A percentile compares a stretch with the other conserved stretches of the same genome.
These are phyloP conservation scores for Pseudopodoces humilis DNA, from an alignment of 2,113 vertebrate species.

Conservation along the genomic window DNA sequence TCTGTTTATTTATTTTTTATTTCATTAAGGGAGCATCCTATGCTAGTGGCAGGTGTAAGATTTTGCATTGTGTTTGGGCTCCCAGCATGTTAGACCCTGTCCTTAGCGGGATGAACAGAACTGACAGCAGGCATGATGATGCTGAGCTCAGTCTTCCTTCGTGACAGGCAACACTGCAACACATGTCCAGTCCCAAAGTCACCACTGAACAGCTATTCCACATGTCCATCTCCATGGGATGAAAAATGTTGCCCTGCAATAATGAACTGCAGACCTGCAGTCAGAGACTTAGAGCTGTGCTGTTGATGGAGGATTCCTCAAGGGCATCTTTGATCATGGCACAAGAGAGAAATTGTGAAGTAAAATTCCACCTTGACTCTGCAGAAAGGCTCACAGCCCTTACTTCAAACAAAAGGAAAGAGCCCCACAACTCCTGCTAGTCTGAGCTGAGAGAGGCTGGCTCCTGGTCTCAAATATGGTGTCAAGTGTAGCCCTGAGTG, in stretches of 20 bases:
- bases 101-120: neutral
- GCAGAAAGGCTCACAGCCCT: neutral
- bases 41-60: accelerated
- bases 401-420: neutral
- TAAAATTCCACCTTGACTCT: neutral
- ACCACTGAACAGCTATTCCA: neutral
- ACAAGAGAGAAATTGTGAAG: accelerated
- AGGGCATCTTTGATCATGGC: neutral
- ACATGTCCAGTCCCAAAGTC: neutral
- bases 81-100: neutral
- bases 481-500: neutral
- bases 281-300: neutral
- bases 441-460: neutral
- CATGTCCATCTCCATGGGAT: neutral
- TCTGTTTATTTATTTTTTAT: neutral
- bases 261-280: neutral
- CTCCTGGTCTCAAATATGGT: neutral
- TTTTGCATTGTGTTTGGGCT: neutral
- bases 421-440: neutral
- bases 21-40: neutral
- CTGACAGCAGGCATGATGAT: neutral
- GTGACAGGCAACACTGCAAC: neutral
- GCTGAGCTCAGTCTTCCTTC: neutral
- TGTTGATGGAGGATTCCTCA: neutral
- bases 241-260: accelerated